phyloP scores from a whole-genome alignment of 2,113 vertebrate genomes.

The Oryctolagus cuniculus region DNA sequence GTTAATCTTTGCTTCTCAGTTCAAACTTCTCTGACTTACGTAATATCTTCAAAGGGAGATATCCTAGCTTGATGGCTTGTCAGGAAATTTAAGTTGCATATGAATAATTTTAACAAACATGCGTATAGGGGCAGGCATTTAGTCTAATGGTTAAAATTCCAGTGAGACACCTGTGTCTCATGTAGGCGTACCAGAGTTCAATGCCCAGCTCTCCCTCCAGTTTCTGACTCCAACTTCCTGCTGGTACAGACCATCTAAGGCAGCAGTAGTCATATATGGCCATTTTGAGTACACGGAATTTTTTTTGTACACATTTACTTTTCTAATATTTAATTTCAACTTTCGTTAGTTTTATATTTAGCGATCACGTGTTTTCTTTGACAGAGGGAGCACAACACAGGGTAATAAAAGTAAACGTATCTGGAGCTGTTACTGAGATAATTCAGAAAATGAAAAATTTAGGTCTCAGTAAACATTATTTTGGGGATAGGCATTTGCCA shows the following conservation, averaged over 20 bases:
- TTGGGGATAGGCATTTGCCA: no score
- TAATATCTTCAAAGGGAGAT: neutral
- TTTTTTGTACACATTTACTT: neutral
- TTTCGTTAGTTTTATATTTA: neutral
- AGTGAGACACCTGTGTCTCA: no score
- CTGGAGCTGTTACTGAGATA: neutral
- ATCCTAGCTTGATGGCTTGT: neutral
- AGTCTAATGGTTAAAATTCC: no score
- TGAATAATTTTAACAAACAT: conserved; percentile 12
- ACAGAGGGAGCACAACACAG: neutral
- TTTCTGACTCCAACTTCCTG: no score
- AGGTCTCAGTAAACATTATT: neutral
- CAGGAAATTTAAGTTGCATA: neutral
- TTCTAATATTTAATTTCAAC: conserved; percentile 21
- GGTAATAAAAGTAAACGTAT: neutral
- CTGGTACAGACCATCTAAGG: no score
- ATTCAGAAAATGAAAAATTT: conserved; percentile 3
- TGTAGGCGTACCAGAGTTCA: no score
- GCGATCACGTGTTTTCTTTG: neutral
- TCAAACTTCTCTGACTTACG: neutral
- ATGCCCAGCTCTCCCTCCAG: no score
- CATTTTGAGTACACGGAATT: neutral
- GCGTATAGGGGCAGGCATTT: neutral
- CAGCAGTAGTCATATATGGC: no score
- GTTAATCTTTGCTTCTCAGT: neutral